These are phyloP conservation scores for Metacarcinus magister DNA, from an alignment of 2,888 invertebrate genomes.

Conservation along the genomic window DNA sequence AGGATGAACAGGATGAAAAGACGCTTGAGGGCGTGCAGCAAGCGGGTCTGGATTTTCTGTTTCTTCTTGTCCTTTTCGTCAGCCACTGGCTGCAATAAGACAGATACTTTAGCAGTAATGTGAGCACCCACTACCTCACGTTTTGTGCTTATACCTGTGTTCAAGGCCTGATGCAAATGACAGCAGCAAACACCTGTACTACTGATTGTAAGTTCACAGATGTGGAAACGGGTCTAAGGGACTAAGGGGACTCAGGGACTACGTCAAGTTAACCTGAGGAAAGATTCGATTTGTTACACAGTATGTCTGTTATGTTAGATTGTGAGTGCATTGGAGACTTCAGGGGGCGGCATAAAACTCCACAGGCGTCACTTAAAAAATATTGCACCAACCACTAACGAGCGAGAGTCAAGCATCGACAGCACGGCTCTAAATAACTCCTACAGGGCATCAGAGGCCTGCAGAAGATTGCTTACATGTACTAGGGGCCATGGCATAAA, in stretches of 20 bases:
- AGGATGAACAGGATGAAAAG: slow-evolving; percentile 48
- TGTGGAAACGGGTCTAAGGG: background rate
- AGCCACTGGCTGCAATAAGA: background rate
- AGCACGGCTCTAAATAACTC: background rate
- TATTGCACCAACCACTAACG: background rate
- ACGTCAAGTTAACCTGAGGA: too few species aligned
- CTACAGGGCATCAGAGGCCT: too few species aligned
- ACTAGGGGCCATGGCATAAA: too few species aligned
- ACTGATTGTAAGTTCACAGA: background rate
- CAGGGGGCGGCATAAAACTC: too few species aligned
- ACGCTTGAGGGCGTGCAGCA: background rate
- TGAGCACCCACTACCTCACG: background rate
- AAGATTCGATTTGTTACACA: too few species aligned
- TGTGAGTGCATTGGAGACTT: too few species aligned
- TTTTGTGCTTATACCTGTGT: background rate
- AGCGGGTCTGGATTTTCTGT: background rate
- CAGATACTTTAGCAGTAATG: background rate
- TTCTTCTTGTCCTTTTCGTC: background rate
- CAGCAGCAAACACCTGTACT: background rate
- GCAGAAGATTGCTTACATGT: too few species aligned
- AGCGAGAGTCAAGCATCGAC: background rate
- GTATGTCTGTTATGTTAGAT: too few species aligned
- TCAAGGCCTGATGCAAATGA: background rate
- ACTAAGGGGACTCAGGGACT: too few species aligned
- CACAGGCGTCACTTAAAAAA: too few species aligned